Base-by-base conservation (phyloP, 1,140 invertebrate genomes). In the Druon quercuslanigerum region DNA sequence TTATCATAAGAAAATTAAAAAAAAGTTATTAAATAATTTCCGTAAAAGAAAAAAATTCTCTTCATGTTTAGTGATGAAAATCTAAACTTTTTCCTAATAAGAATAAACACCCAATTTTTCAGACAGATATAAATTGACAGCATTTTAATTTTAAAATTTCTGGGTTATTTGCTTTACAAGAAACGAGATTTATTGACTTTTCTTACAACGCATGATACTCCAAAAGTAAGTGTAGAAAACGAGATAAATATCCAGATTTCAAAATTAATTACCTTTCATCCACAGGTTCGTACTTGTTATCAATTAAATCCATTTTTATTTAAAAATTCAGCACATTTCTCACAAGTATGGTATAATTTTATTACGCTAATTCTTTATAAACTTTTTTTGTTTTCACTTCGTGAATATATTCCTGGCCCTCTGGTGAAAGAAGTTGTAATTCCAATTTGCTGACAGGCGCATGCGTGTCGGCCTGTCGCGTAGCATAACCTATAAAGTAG, bases 401-500 rank as follows among this genome's bases (percentile, higher is more conserved):
- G 52, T 17, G n/a, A 19, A 19, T 7, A 25, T 17, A 17, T 54
- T 19, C 17, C 16, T 11, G 8, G 52, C 52, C 52, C 52, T 54
- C 52, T 54, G 52, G 16, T 19, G 52, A 19, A 19, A 17, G 7
- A 54, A 54, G 8, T n/a, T n/a, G 16, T 5, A 54, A 54, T 17
- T 54, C 6, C 4, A 17, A 17, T 9, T 0, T 33, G 7, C 9
- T 19, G 17, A 54, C 52, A 54, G 5, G 52, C 52, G 16, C n/a
- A 19, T 19, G 52, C n/a, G 60, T 46, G 40, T 46, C 40, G 40
- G 8, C 40, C 40, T 46, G 40, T 46, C 40, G 40, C 4, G 25
- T 14, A 66, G 40, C 60, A 16, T 66, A 66, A 66, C 60, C 60
- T 66, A 66, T 16, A 66, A 16, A 40, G n/a, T n/a, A 40, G 2